These are phyloP conservation scores for Lemur catta DNA, from an alignment of 2,797 vertebrate genomes.

Conservation along the genomic window DNA sequence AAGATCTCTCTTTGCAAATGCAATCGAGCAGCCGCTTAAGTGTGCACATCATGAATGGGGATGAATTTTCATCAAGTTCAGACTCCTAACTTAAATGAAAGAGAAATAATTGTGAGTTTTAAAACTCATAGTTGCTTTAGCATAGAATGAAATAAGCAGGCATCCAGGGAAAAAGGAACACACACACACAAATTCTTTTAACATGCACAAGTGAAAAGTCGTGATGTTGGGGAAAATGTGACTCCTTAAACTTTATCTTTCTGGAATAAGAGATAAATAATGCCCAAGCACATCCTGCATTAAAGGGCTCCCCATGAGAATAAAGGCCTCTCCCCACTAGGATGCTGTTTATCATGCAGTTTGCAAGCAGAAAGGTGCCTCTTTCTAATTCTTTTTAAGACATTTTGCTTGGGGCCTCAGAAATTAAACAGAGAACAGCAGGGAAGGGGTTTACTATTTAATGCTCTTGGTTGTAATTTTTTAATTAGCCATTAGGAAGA, in stretches of 20 bases:
- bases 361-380: slow-evolving; percentile 36
- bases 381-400: slow-evolving; percentile 53
- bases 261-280: slow-evolving; percentile 36
- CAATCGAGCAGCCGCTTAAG: slow-evolving; percentile 5
- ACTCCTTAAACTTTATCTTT: neutral
- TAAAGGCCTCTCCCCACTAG: neutral
- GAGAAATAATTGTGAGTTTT: slow-evolving; percentile 32
- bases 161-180: neutral
- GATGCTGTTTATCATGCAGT: slow-evolving; percentile 8
- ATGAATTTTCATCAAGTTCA: slow-evolving; percentile 11
- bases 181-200: neutral
- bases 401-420: slow-evolving; percentile 62
- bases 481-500: slow-evolving; percentile 77
- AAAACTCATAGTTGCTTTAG: slow-evolving; percentile 10
- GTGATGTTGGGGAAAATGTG: neutral
- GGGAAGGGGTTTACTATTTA: slow-evolving; percentile 69
- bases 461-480: slow-evolving; percentile 74
- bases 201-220: neutral
- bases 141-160: neutral
- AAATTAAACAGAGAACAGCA: slow-evolving; percentile 66
- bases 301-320: neutral
- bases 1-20: slow-evolving; percentile 8
- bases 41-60: neutral
- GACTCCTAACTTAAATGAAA: slow-evolving; percentile 19
- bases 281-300: neutral